Evolutionary conservation across 2,888 invertebrate genomes (phyloP), one percentile per base, ranked within the genome.

Genomic region (Synergus itoensis): DNA sequence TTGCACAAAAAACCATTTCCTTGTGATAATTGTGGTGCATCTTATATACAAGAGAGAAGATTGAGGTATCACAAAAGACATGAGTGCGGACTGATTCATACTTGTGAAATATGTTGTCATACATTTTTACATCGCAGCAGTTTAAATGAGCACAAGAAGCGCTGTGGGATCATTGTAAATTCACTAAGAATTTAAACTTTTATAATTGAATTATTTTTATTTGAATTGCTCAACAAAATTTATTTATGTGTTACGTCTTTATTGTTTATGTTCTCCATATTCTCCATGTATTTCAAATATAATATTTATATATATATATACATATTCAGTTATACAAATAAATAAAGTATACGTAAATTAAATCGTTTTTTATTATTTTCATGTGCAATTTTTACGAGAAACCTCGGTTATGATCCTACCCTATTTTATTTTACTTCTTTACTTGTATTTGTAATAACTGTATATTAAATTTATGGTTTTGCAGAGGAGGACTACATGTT

Each of bases 1-100:
- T 62, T 62, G 14, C 62, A 62, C 62, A 62, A 62, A 28, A 62
- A 62, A 28, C 62, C 62, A 62, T 62, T 62, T 62, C 62, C 62
- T 62, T 62, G 62, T 12, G 28, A 62, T 14, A 62, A 12, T 1
- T 62, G 62, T 62, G 62, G 62, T 62, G 62, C 62, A 28, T 11
- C 62, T 62, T 62, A 28, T 14, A 62, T 62, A 4, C 62, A 62
- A 62, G 62, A 62, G 28, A 62, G 62, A 12, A 62, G 62, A 62
- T 62, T 62, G 28, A 62, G 62, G 62, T 62, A 62, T 21, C 62
- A 62, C 28, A 62, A 28, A 28, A 21, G 62, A 62, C 62, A 62
- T 28, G 62, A 62, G 62, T 62, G 62, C 21, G 62, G 62, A 14
- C 4, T 14, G 11, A 62, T 62, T 7, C 62, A 62, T 12, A 62